Conservation (phyloP, 2,888 invertebrate species). For the Drosophila borealis region DNA sequence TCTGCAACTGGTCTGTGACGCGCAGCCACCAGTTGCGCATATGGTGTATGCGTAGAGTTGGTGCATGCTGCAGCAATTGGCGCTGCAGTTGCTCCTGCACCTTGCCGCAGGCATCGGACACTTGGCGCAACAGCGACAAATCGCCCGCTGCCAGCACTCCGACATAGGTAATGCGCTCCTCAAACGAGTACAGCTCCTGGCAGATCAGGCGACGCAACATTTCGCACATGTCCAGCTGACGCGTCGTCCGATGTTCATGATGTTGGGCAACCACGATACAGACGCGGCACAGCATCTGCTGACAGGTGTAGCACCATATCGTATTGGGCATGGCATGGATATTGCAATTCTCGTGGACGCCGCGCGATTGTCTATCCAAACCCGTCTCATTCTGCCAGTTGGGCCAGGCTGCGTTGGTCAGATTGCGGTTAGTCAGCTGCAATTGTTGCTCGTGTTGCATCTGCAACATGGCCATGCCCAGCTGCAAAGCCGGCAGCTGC, state of each 20-base stretch:
- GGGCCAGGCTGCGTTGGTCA: background rate
- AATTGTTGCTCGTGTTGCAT: background rate
- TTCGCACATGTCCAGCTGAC: background rate
- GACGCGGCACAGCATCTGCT: slow-evolving; percentile 82
- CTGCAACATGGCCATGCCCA: slow-evolving; percentile 1
- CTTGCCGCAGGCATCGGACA: background rate
- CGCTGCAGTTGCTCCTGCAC: background rate
- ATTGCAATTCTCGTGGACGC: slow-evolving; percentile 86
- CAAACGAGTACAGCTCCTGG: background rate
- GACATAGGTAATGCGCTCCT: background rate
- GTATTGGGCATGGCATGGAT: slow-evolving; percentile 89
- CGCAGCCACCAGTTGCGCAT: slow-evolving; percentile 8
- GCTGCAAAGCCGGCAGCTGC: slow-evolving; percentile 1
- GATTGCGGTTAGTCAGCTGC: background rate
- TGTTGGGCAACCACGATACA: background rate
- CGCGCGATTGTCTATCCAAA: slow-evolving; percentile 13
- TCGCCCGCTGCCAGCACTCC: background rate
- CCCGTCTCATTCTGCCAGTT: slow-evolving; percentile 16
- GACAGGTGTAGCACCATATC: slow-evolving; percentile 90
- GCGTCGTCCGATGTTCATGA: background rate
- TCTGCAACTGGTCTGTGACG: background rate
- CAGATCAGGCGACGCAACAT: background rate
- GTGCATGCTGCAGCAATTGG: background rate
- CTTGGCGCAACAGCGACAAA: background rate
- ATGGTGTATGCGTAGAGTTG: background rate